Conservation (phyloP, 1,140 invertebrate species). For the Augochlora pura region DNA sequence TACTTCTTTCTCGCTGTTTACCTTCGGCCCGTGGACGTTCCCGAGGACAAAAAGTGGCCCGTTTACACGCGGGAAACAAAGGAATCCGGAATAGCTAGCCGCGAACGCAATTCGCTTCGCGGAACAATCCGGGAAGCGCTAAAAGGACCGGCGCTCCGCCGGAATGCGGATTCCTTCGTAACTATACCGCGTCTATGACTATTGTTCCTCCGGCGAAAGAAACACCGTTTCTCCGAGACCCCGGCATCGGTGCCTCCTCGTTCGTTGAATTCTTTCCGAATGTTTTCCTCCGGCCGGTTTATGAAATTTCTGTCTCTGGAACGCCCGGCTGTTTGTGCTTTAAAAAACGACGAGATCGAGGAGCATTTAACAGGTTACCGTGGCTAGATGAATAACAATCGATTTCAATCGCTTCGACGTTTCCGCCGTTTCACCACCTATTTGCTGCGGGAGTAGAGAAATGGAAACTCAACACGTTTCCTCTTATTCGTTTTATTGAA, state of each 20-base stretch:
- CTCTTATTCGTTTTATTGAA: too few relatives aligned
- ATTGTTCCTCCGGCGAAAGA: background rate
- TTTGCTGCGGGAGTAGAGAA: too few relatives aligned
- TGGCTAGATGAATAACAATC: too few relatives aligned
- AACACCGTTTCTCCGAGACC: background rate
- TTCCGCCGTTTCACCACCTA: too few relatives aligned
- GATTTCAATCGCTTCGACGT: too few relatives aligned
- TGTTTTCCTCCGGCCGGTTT: background rate
- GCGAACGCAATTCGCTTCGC: slow-evolving; percentile 26
- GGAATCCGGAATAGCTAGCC: slow-evolving; percentile 46
- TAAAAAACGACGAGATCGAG: too few relatives aligned
- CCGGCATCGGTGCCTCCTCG: background rate
- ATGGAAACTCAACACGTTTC: too few relatives aligned
- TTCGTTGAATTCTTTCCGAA: background rate
- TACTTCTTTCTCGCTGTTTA: background rate
- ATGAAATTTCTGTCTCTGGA: background rate
- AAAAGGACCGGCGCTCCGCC: background rate
- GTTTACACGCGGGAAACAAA: slow-evolving; percentile 39
- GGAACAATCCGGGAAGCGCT: slow-evolving; percentile 23
- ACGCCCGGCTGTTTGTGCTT: too few relatives aligned
- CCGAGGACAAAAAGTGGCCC: background rate
- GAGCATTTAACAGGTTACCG: too few relatives aligned
- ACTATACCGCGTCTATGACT: background rate
- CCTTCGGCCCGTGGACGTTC: background rate
- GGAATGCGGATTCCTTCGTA: background rate